These are phyloP conservation scores for Rhinichthys osculus DNA, from an alignment of 2,797 vertebrate species.

Conservation along the genomic window DNA sequence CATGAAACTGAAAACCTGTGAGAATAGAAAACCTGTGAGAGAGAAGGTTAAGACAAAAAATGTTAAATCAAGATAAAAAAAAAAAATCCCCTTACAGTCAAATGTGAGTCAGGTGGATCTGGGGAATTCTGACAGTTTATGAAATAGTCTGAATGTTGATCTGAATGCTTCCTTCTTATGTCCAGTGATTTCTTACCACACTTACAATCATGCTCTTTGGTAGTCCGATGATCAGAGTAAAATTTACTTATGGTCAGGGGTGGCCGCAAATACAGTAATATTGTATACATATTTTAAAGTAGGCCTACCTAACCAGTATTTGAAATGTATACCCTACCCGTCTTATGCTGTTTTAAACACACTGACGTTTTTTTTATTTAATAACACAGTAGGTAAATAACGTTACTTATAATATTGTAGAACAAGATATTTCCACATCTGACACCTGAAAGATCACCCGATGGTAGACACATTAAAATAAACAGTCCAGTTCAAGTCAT, in stretches of 20 bases:
- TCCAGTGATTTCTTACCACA: not conserved
- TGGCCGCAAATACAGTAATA: not conserved
- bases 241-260: not conserved
- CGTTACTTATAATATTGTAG: not conserved
- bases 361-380: not conserved
- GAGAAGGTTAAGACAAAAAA: not conserved
- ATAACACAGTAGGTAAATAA: not conserved
- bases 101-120: too few relatives aligned
- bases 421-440: not conserved
- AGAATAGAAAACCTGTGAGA: not conserved
- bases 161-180: not conserved
- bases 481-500: not conserved
- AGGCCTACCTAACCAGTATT: not conserved
- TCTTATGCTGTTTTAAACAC: not conserved
- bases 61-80: not conserved
- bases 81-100: not conserved
- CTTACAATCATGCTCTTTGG: not conserved
- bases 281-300: not conserved
- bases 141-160: not conserved
- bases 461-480: not conserved
- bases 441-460: not conserved
- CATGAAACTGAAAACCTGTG: not conserved
- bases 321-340: not conserved
- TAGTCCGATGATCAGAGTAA: not conserved
- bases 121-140: not conserved